Evolutionary conservation across 2,888 invertebrate species (phyloP).

Genomic region (Drosophila mettleri): DNA sequence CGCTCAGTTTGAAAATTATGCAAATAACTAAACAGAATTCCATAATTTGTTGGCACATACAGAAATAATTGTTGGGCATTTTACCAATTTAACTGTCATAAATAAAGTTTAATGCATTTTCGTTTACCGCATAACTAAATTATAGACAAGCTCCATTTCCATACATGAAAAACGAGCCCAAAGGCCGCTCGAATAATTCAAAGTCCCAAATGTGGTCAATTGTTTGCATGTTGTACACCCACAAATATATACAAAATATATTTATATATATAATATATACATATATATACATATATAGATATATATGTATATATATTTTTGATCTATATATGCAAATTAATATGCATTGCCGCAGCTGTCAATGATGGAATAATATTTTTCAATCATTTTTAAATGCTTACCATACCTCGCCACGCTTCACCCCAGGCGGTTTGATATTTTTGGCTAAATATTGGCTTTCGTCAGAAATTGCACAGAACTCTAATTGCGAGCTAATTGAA

Average conservation of each 20-base stretch:
- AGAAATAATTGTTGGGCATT: constrained; percentile 34
- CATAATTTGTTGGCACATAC: constrained; percentile 20
- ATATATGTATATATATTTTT: neutral
- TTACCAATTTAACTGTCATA: constrained; percentile 61
- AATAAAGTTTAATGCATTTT: constrained; percentile 52
- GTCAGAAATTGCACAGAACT: constrained; percentile 28
- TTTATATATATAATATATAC: neutral
- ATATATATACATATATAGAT: neutral
- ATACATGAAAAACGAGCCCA: constrained; percentile 19
- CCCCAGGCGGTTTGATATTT: neutral
- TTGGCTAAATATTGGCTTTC: constrained; percentile 25
- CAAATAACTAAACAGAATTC: constrained; percentile 12
- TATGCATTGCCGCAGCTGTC: constrained; percentile 60
- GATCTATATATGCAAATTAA: constrained; percentile 59
- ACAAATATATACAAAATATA: neutral
- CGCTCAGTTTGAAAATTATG: constrained; percentile 29
- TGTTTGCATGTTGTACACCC: constrained; percentile 50
- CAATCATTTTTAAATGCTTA: constrained; percentile 64
- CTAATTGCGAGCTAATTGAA: constrained; percentile 44
- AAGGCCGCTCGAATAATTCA: constrained; percentile 43
- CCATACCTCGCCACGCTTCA: neutral
- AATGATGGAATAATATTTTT: constrained; percentile 71
- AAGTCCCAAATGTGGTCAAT: constrained; percentile 55
- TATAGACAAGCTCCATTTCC: constrained; percentile 52
- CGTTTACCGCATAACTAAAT: constrained; percentile 69